phyloP scores from a whole-genome alignment of 2,113 vertebrate genomes.

The Elgaria multicarinata region DNA sequence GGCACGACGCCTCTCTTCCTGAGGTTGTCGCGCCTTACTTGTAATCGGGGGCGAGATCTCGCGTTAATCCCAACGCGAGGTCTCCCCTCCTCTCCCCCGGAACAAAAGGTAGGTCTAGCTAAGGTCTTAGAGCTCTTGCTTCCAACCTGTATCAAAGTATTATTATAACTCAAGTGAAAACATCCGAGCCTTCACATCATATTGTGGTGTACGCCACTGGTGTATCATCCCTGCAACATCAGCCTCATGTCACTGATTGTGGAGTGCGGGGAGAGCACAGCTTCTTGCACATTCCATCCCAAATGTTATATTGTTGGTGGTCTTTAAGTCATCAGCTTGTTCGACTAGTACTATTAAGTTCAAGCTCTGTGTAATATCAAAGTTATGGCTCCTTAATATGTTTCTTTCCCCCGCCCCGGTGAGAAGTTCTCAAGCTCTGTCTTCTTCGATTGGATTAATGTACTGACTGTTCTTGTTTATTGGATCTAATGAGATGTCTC shows the following conservation, averaged over 20 bases:
- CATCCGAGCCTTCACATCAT: neutral
- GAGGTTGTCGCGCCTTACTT: too few species aligned
- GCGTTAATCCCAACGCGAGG: too few species aligned
- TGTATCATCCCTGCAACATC: neutral
- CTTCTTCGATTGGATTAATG: slow-evolving; percentile 6
- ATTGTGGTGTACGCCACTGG: too few species aligned
- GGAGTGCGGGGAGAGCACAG: neutral
- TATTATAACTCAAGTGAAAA: neutral
- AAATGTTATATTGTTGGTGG: neutral
- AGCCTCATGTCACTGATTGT: neutral
- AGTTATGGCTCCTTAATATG: slow-evolving; percentile 21
- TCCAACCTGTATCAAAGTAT: neutral
- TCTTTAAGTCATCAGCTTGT: neutral
- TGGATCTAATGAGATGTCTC: neutral
- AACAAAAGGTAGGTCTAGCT: too few species aligned
- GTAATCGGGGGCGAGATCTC: too few species aligned
- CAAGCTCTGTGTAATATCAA: slow-evolving; percentile 46
- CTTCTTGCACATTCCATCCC: too few species aligned
- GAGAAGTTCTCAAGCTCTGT: slow-evolving; percentile 10
- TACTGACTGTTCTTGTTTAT: slow-evolving; percentile 4
- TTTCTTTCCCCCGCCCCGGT: slow-evolving; percentile 6
- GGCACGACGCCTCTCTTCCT: too few species aligned
- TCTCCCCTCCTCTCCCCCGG: too few species aligned
- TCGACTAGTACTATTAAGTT: slow-evolving; percentile 24
- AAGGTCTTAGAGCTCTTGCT: neutral